Evolutionary conservation across 2,888 invertebrate genomes (phyloP), one percentile per base, ranked within the genome.

Genomic region (Neria commutata): DNA sequence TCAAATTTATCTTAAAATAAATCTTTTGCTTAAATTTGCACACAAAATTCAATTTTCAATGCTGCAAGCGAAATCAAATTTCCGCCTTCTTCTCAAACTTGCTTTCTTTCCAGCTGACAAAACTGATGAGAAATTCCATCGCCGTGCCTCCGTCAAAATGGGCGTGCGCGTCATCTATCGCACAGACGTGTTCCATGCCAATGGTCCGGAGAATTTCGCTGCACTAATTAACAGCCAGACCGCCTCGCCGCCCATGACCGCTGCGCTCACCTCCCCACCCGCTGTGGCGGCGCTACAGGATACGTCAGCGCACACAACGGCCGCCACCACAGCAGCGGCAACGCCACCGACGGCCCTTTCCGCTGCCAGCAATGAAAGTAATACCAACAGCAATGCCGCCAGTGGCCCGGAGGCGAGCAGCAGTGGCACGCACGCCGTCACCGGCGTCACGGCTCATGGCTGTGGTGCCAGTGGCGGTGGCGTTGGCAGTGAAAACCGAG

Each of bases 131-230:
- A 92, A 91, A 79, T 85, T 91, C 45, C 90, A 91, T 58, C 86
- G 91, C 19, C 87, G 91, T 54, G 89, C 89, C 63, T 89, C 89
- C 1, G 92, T 94, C 17, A 87, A 91, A 59, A 93, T 94, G 91
- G 92, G 92, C 26, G 91, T 94, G 60, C 84, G 93, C 5, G 92
- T 94, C 55, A 87, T 93, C 24, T 92, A 93, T 74, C 88, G 79
- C 48, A 78, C 81, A 10, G 80, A 81, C 61, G 76, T 76, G 21
- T 74, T 72, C 29, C 71, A 73, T 1, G 57, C 63, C 16, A 61
- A 58, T 60, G 75, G 69, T 0, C 71, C 75, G 6, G 80, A 79
- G 54, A 75, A 79, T 40, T 75, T 72, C 58, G 72, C 78, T 33
- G 73, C 75, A 11, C 65, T 73, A 21, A 68, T 75, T 1, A 75